Percentiles rank a stretch among this genome's conserved stretches.
Conservation (phyloP, 2,888 invertebrate species). For the Diarsia dahlii region DNA sequence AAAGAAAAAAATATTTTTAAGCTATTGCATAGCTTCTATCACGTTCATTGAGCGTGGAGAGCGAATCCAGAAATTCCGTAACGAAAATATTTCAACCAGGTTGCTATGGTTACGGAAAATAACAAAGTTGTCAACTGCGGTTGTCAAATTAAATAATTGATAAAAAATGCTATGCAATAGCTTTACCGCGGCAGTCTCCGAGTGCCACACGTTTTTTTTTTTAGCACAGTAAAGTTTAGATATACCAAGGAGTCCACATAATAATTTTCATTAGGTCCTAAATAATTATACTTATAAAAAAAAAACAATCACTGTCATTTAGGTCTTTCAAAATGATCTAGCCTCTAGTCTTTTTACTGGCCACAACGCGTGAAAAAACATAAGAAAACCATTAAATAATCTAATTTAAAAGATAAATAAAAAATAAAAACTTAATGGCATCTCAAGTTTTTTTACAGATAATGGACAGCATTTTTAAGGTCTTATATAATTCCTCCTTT, state of each 20-base stretch:
- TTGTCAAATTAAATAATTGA: too few species aligned
- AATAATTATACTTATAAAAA: not conserved
- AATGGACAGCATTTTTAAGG: not conserved
- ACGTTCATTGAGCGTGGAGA: too few species aligned
- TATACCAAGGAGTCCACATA: not conserved
- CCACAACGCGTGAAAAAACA: not conserved
- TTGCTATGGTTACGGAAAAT: too few species aligned
- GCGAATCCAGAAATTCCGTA: too few species aligned
- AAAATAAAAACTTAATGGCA: not conserved
- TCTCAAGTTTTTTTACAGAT: not conserved
- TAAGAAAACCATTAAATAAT: not conserved
- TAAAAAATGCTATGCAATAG: too few species aligned
- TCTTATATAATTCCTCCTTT: not conserved
- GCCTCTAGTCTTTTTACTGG: not conserved
- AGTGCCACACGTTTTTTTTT: too few species aligned
- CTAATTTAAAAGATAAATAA: not conserved
- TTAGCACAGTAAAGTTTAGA: not conserved
- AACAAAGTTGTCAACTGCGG: too few species aligned
- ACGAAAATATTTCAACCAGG: too few species aligned
- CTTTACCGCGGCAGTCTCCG: too few species aligned
- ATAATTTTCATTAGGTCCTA: not conserved
- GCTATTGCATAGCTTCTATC: too few species aligned
- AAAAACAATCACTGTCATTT: not conserved
- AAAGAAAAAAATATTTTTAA: conserved; percentile 37
- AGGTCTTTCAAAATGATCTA: conserved; percentile 12